Percentiles rank a stretch among this genome's conserved stretches.
These are phyloP conservation scores for Drosophila greeni DNA, from an alignment of 2,888 invertebrate genomes.

Conservation along the genomic window DNA sequence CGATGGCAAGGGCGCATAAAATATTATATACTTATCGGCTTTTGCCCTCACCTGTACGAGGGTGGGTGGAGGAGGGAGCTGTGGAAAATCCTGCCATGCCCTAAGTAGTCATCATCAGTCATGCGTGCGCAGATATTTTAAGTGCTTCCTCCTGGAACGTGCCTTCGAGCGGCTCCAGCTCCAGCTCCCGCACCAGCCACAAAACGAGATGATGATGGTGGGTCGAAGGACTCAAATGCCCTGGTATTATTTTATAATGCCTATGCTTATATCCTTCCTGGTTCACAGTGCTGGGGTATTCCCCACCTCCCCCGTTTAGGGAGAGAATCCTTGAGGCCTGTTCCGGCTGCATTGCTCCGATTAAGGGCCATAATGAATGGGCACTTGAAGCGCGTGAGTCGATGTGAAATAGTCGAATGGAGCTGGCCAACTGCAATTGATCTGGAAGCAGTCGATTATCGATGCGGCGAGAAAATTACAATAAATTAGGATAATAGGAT, in stretches of 20 bases:
- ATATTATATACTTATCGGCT: constrained; percentile 46
- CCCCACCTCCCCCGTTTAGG: background rate
- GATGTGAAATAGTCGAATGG: constrained; percentile 14
- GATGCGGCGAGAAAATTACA: constrained; percentile 11
- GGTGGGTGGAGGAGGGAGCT: constrained; percentile 21
- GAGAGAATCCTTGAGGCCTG: constrained; percentile 24
- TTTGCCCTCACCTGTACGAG: constrained; percentile 20
- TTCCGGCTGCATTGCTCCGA: constrained; percentile 3
- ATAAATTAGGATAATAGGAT: constrained; percentile 8
- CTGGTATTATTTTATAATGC: constrained; percentile 36
- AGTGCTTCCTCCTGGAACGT: constrained; percentile 68
- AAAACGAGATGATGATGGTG: background rate
- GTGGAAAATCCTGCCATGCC: constrained; percentile 18
- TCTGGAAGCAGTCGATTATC: constrained; percentile 15
- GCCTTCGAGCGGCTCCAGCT: constrained; percentile 28
- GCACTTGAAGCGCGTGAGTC: constrained; percentile 30
- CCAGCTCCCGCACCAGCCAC: background rate
- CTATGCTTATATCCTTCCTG: constrained; percentile 20
- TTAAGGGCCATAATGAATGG: constrained; percentile 38
- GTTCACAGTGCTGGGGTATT: background rate
- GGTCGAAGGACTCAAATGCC: background rate
- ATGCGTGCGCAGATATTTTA: constrained; percentile 74
- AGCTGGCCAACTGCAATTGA: constrained; percentile 17
- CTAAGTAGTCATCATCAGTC: constrained; percentile 65
- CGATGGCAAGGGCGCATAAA: constrained; percentile 56